A percentile compares a stretch with the other conserved stretches of the same genome.
Conservation (phyloP, 1,140 invertebrate species). For the Tenebrio molitor region DNA sequence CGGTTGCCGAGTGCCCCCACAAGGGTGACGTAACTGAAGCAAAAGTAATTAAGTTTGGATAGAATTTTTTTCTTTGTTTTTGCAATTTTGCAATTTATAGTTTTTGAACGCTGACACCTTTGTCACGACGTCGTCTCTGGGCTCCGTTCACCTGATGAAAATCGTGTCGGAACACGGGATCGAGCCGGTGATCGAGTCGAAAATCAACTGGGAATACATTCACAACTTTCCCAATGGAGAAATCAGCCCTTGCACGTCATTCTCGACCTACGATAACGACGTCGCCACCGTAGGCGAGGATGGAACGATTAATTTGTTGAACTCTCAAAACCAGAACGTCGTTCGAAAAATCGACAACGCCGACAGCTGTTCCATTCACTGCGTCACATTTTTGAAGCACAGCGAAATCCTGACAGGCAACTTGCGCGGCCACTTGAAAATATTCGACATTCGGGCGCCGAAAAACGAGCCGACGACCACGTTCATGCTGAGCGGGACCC, state of each 20-base stretch:
- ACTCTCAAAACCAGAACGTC: conserved; percentile 73
- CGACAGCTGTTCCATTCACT: conserved; percentile 85
- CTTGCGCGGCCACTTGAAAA: conserved; percentile 86
- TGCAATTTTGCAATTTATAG: conserved; percentile 55
- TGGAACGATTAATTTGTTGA: conserved; percentile 81
- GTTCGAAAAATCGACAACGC: conserved; percentile 76
- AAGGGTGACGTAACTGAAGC: conserved; percentile 72
- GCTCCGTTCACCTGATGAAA: conserved; percentile 75
- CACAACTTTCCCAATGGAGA: conserved; percentile 75
- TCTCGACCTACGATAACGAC: conserved; percentile 79
- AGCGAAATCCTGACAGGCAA: conserved; percentile 88
- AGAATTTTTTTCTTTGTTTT: not conserved
- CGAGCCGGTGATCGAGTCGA: conserved; percentile 58
- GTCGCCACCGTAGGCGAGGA: conserved; percentile 87
- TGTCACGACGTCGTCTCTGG: conserved; percentile 75
- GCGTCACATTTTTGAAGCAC: conserved; percentile 82
- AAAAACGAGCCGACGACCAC: conserved; percentile 72
- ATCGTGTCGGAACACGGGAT: conserved; percentile 58
- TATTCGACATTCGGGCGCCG: conserved; percentile 83
- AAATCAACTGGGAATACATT: conserved; percentile 72
- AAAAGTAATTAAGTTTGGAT: conserved; percentile 61
- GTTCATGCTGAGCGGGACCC: conserved; percentile 77
- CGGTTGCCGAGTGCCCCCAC: conserved; percentile 66
- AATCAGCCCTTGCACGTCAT: conserved; percentile 75
- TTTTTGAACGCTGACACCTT: conserved; percentile 77